Percentiles rank a stretch among this genome's conserved stretches.
Evolutionary conservation across 2,888 invertebrate species (phyloP).

Genomic region (Drosophila recens): DNA sequence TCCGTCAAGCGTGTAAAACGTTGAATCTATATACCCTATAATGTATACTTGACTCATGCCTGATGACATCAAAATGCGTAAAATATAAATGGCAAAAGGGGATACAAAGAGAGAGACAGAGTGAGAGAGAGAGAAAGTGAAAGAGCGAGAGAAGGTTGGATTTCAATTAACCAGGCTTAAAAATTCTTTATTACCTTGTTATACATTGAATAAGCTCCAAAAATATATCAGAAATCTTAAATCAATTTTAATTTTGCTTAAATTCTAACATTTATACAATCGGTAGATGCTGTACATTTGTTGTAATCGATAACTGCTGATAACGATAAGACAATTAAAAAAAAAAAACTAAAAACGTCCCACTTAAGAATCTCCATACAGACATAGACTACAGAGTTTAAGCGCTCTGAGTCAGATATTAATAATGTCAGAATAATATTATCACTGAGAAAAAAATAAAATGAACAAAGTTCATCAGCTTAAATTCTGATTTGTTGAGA

Average conservation of each 20-base stretch:
- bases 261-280: not conserved
- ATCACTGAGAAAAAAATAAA: constrained; percentile 1
- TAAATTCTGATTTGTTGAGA: not conserved
- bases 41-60: constrained; percentile 34
- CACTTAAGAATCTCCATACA: not conserved
- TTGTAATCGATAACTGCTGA: not conserved
- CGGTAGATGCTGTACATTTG: not conserved
- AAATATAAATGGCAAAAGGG: not conserved
- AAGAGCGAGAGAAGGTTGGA: constrained; percentile 24
- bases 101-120: not conserved
- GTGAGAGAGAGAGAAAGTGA: too few species aligned
- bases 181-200: not conserved
- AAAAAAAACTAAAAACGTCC: too few species aligned
- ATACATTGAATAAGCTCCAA: not conserved
- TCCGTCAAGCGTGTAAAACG: constrained; percentile 9
- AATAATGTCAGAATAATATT: not conserved
- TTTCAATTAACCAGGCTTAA: constrained; percentile 18
- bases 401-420: not conserved
- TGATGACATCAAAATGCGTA: constrained; percentile 22
- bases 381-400: not conserved
- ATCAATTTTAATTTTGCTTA: not conserved
- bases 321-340: not conserved
- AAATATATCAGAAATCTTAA: not conserved
- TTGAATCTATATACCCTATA: constrained; percentile 1
- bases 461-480: not conserved